Conservation (phyloP, 2,797 vertebrate genomes). For the Bovichtus variegatus region DNA sequence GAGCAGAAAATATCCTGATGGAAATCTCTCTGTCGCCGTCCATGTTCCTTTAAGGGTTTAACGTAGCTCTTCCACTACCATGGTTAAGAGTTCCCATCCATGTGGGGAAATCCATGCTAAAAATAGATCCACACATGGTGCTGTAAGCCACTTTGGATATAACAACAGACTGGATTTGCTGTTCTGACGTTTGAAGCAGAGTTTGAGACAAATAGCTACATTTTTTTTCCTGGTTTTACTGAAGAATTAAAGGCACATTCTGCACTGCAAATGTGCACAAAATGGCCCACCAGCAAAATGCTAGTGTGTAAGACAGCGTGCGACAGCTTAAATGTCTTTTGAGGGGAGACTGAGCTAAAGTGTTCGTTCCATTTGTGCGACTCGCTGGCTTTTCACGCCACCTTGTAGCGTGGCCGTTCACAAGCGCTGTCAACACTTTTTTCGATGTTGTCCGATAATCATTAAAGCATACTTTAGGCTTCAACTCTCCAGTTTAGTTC, state of each 20-base stretch:
- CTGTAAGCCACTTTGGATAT: neutral
- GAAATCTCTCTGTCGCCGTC: slow-evolving; percentile 7
- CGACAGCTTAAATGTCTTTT: neutral
- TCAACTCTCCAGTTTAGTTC: too few species aligned
- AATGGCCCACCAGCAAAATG: neutral
- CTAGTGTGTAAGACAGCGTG: too few species aligned
- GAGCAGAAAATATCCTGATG: slow-evolving; percentile 26
- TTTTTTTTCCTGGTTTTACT: neutral
- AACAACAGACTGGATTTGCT: neutral
- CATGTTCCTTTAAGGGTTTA: neutral
- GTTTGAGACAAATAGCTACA: neutral
- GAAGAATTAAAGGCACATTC: neutral
- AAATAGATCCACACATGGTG: slow-evolving; percentile 1
- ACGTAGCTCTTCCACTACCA: neutral
- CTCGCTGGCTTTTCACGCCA: neutral
- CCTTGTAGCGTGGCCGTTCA: neutral
- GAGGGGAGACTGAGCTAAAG: neutral
- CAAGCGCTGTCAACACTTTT: neutral
- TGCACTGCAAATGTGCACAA: neutral
- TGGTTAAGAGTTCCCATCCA: slow-evolving; percentile 1
- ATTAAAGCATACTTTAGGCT: too few species aligned
- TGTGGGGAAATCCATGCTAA: neutral
- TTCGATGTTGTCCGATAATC: neutral
- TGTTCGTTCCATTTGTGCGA: too few species aligned
- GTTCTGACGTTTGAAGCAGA: neutral